Conservation (phyloP, 1,140 invertebrate species). For the Spodoptera frugiperda region DNA sequence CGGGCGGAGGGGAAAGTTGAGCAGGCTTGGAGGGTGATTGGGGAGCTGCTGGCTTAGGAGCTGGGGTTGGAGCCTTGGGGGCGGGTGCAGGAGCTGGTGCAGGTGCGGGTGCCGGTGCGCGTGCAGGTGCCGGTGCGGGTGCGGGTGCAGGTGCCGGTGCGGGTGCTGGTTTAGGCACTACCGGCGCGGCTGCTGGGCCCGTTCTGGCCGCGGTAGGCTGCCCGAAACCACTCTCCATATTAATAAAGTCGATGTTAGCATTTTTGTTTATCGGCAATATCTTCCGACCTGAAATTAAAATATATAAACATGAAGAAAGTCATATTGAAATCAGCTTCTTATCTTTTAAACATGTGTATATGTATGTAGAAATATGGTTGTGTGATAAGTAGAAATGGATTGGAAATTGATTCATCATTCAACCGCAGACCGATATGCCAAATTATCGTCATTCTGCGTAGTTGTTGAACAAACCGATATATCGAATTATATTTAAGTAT, state of each 20-base stretch:
- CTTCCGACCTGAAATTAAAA: conserved; percentile 70
- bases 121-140: conserved; percentile 23
- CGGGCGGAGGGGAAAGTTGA: conserved; percentile 50
- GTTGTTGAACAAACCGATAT: too few species aligned
- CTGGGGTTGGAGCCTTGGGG: conserved; percentile 23
- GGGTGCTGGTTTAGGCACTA: conserved; percentile 7
- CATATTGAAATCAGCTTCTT: too few species aligned
- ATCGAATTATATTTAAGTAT: too few species aligned
- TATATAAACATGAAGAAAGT: too few species aligned
- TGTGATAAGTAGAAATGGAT: too few species aligned
- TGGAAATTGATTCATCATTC: too few species aligned
- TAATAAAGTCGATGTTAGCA: conserved; percentile 81
- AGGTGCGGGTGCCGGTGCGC: conserved; percentile 44
- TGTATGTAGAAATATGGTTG: too few species aligned
- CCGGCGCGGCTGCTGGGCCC: background rate
- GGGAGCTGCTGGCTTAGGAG: conserved; percentile 41
- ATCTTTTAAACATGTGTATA: too few species aligned
- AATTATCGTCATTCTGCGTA: too few species aligned
- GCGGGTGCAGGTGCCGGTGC: conserved; percentile 46
- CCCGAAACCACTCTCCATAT: conserved; percentile 77
- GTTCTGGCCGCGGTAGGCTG: conserved; percentile 20
- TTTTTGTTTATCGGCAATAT: conserved; percentile 74
- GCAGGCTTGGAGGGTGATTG: conserved; percentile 43
- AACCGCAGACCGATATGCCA: too few species aligned
- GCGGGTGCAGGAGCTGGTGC: conserved; percentile 27